Base-by-base conservation (phyloP, 2,113 vertebrate species). In the Rostratula benghalensis region DNA sequence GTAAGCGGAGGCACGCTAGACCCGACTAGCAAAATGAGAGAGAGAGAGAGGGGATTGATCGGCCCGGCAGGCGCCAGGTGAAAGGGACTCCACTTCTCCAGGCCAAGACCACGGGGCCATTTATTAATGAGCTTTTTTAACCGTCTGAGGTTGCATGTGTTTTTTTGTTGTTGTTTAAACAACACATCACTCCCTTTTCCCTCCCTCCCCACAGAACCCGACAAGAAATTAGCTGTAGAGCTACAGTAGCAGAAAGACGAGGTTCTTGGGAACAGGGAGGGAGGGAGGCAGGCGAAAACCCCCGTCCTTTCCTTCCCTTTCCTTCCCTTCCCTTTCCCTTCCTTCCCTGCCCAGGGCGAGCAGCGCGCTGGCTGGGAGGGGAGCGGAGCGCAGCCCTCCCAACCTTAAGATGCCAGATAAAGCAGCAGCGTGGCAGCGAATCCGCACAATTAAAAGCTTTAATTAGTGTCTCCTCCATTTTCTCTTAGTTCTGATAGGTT, bases 401-500 rank as follows among this genome's bases (percentile, higher is more conserved):
- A 98, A 98, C 98, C 98, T 96, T 95, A 97, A 98, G 99, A 99
- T 99, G 98, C 96, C 98, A 99, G 99, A 99, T 99, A 99, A 99
- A 98, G 98, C 98, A 97, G 98, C 98, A 98, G 98, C 98, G 98
- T 99, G 98, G 98, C 99, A 99, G 98, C 97, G 98, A 99, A 98
- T 98, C 98, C 96, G 98, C 99, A 99, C 99, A 99, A 99, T 99
- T 99, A 99, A 99, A 99, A 99, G 99, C 99, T 99, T 99, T 99
- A 99, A 99, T 99, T 99, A 99, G 99, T 99, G 99, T 98, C 98
- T 99, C 99, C 98, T 99, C 99, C 99, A 99, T 99, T 99, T 99
- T 99, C 98, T 98, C 99, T 99, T 98, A 98, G 98, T 99, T 99
- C 98, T 99, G 99, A 99, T 99, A 99, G 99, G 98, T 99, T 99